A percentile compares a stretch with the other conserved stretches of the same genome.
Evolutionary conservation across 2,797 vertebrate genomes (phyloP).

Genomic region (Selene dorsalis): DNA sequence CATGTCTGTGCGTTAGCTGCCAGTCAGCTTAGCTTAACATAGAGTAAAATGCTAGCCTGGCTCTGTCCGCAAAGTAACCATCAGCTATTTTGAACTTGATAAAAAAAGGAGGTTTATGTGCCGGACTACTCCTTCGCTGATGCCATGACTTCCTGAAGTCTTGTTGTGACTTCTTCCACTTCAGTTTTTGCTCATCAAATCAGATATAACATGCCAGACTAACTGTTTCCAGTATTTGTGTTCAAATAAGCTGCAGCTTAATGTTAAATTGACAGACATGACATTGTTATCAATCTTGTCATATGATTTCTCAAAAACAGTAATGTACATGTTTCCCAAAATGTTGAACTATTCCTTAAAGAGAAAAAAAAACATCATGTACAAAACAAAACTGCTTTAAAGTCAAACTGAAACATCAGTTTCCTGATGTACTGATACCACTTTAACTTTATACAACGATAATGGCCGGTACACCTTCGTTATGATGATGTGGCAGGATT

Average conservation of each 20-base stretch:
- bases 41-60: not conserved
- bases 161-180: not conserved
- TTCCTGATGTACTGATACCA: conserved; percentile 16
- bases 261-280: not conserved
- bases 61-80: not conserved
- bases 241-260: not conserved
- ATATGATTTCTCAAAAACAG: not conserved
- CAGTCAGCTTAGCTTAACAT: not conserved
- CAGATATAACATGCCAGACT: not conserved
- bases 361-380: not conserved
- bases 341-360: conserved; percentile 25
- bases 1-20: not conserved
- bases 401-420: conserved; percentile 19
- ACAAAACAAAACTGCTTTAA: conserved; percentile 29
- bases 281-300: not conserved
- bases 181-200: not conserved
- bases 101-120: not conserved
- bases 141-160: not conserved
- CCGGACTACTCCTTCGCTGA: not conserved
- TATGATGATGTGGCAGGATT: conserved; percentile 52
- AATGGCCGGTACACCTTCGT: conserved; percentile 39
- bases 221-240: not conserved
- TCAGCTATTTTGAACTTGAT: no score
- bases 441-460: conserved; percentile 27
- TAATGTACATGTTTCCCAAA: not conserved